A percentile compares a stretch with the other conserved stretches of the same genome.
These are phyloP conservation scores for Cyanoramphus novaezelandiae DNA, from an alignment of 2,113 vertebrate species.

Conservation along the genomic window DNA sequence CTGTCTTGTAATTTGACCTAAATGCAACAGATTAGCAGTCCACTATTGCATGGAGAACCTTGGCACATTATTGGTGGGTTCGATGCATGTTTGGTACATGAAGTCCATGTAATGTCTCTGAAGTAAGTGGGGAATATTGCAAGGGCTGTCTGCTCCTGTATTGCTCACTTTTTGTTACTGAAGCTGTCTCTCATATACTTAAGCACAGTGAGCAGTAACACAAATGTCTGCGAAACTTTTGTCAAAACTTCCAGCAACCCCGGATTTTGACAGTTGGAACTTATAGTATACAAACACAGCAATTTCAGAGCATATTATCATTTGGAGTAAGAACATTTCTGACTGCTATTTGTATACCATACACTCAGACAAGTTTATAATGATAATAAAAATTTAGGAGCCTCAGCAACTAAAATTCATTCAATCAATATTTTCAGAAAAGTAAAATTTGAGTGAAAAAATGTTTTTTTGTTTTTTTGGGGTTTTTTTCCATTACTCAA, in stretches of 20 bases:
- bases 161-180: not conserved
- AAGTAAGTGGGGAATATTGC: accelerated
- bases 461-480: no score
- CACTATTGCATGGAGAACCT: accelerated
- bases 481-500: not conserved
- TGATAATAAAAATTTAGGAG: not conserved
- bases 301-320: not conserved
- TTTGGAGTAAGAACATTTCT: not conserved
- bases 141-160: accelerated
- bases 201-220: not conserved
- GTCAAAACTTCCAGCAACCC: not conserved
- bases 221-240: not conserved
- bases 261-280: not conserved
- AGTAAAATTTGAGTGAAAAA: not conserved
- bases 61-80: accelerated
- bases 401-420: not conserved
- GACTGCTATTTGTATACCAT: not conserved
- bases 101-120: not conserved
- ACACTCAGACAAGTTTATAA: not conserved
- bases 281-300: not conserved
- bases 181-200: not conserved
- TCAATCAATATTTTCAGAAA: not conserved
- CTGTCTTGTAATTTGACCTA: accelerated
- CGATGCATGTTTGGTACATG: accelerated
- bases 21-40: not conserved